These are phyloP conservation scores for Aplidium turbinatum DNA, from an alignment of 23 tunicate species.

Conservation along the genomic window DNA sequence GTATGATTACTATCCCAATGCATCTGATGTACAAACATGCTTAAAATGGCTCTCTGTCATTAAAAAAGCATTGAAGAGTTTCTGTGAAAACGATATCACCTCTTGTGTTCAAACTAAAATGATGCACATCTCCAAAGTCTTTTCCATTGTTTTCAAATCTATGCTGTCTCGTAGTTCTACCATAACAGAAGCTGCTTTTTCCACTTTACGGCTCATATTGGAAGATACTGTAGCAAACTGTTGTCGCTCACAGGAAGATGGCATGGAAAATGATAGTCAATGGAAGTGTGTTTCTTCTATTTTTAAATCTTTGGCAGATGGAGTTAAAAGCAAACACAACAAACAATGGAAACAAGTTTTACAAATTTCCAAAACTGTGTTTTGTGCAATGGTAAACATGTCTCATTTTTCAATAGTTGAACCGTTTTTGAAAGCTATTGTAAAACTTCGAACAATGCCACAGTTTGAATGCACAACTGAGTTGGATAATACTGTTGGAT, in stretches of 20 bases:
- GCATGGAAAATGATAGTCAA: constrained; percentile 1
- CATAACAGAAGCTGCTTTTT: constrained; percentile 41
- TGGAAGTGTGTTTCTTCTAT: constrained; percentile 38
- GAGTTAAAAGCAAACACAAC: constrained; percentile 69
- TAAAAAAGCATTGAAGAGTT: constrained; percentile 67
- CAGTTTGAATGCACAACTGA: constrained; percentile 40
- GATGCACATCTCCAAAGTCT: constrained; percentile 53
- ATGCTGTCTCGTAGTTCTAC: constrained; percentile 35
- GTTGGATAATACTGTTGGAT: constrained; percentile 53
- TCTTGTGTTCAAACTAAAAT: constrained; percentile 22
- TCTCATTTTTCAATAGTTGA: constrained; percentile 31
- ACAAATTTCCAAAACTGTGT: constrained; percentile 34
- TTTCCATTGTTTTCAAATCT: constrained; percentile 50
- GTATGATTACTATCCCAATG: constrained; percentile 76
- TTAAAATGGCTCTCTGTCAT: constrained; percentile 72
- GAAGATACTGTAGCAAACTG: constrained; percentile 13
- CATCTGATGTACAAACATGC: constrained; percentile 54
- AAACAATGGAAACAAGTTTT: constrained; percentile 61
- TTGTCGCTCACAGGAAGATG: not conserved
- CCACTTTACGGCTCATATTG: constrained; percentile 28
- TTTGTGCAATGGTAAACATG: constrained; percentile 15
- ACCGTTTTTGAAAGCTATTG: constrained; percentile 32
- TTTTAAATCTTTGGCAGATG: constrained; percentile 53
- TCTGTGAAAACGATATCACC: constrained; percentile 29
- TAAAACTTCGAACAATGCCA: constrained; percentile 60